Evolutionary conservation across 1,140 invertebrate species (phyloP), one percentile per base, ranked within the genome.

Genomic region (Drosophila sproati): DNA sequence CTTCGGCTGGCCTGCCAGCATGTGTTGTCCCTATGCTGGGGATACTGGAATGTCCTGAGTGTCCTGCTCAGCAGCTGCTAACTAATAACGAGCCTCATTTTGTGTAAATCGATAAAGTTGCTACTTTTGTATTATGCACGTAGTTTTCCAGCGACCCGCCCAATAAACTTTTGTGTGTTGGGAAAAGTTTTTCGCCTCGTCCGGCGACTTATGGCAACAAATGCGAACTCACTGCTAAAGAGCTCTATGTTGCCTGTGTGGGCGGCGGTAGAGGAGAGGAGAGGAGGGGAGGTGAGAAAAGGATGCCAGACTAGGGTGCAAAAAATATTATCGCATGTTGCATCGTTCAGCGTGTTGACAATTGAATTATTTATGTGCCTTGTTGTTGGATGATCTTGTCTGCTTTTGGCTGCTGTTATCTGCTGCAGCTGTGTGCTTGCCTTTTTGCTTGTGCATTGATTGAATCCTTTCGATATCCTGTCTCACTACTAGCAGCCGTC

Each of bases 351-450:
- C 72, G 66, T 88, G 69, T 80, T 76, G 85, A 89, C 85, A 90
- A 89, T 89, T 89, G 85, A 89, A 89, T 89, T 89, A 89, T 89
- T 90, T 89, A 89, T 89, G 85, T 89, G 75, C 71, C 77, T 71
- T 74, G 56, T 47, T 60, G 34, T 60, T 60, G 29, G 54, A 55
- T 50, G 73, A 75, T 75, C 67, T 63, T 61, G 51, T 68, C 75
- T 51, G 69, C 39, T n/a, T 45, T 28, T 41, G 47, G 47, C 35
- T 43, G 10, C 45, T 48, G 64, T 43, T 43, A 20, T 37, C 3
- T 28, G 35, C 35, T 61, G 59, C 39, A 10, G 54, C 63, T 52
- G 63, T 45, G 10, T 68, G 78, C 60, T 78, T 78, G 71, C 60
- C 85, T 79, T 89, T 83, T 89, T 85, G 81, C 85, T 88, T 85